These are phyloP conservation scores for Amorpha juglandis DNA, from an alignment of 2,888 invertebrate species.

Conservation along the genomic window DNA sequence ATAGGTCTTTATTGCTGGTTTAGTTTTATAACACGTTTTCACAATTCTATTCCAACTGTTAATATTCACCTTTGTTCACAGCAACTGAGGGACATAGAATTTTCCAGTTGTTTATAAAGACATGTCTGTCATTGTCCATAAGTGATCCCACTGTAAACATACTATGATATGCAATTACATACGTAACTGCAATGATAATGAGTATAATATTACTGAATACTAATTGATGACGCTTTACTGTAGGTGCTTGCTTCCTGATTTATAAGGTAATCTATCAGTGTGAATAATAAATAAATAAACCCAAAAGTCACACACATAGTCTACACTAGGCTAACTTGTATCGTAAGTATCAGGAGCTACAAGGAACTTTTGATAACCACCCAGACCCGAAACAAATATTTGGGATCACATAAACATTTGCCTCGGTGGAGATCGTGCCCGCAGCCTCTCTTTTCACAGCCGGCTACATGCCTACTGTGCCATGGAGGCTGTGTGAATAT, in stretches of 20 bases:
- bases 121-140: conserved; percentile 28
- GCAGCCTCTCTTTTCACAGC: too few species aligned
- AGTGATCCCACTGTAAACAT: conserved; percentile 40
- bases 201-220: conserved; percentile 38
- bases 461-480: too few species aligned
- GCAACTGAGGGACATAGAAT: conserved; percentile 39
- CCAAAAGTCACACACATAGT: too few species aligned
- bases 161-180: conserved; percentile 53
- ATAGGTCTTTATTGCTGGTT: too few species aligned
- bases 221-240: neutral
- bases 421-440: too few species aligned
- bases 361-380: too few species aligned
- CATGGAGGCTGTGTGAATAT: too few species aligned
- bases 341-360: too few species aligned
- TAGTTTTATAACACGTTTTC: neutral
- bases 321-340: too few species aligned
- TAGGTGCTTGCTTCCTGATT: conserved; percentile 6
- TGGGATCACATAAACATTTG: too few species aligned
- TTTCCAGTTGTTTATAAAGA: conserved; percentile 54
- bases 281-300: too few species aligned
- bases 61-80: neutral
- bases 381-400: too few species aligned
- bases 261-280: conserved; percentile 11
- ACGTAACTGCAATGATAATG: conserved; percentile 52
- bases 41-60: neutral